Base-by-base conservation (phyloP, 2,113 vertebrate species). In the Syrrhaptes paradoxus region DNA sequence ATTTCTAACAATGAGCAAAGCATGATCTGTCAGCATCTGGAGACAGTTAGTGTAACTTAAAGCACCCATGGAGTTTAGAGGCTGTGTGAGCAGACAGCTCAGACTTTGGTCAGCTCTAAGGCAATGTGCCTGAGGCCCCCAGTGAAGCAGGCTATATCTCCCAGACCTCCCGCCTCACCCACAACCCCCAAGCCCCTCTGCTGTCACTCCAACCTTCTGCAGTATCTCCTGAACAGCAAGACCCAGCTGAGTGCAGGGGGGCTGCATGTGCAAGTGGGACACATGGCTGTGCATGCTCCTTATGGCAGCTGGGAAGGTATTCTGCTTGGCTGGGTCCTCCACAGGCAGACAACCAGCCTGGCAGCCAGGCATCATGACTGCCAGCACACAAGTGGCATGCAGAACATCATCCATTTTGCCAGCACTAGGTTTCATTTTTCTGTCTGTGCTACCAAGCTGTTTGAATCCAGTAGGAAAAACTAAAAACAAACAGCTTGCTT, bases 321-420 rank as follows among this genome's bases (percentile, higher is more conserved):
- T n/a, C 24, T 26, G 29, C 54, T 76, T 70, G 63, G 19, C 84
- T 58, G 36, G 17, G 41, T 54, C 51, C 13, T 68, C 73, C 54
- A 9, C 1, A 2, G 61, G 24, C 49, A 68, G 55, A 43, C 34
- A 52, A 34, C 28, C 29, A 76, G 57, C 62, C 57, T 10, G 32
- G 34, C 32, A 52, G 38, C 48, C 38, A 6, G 51, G 43, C 54
- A 72, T 29, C 43, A 87, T 3, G 3, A 46, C 7, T 51, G 29
- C 41, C 5, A 4, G 67, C 48, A 54, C n/a, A 12, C 28, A 46
- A 90, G 10, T 4, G 15, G 52, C 0, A 0, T 14, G 29, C 19
- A n/a, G 38, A 87, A 21, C 9, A 63, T 79, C n/a, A 19, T 46
- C 77, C 0, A 0, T 78, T 78, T 51, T 36, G 31, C 67, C 48